Evolutionary conservation across 2,797 vertebrate genomes (phyloP).

Genomic region (Onychomys torridus): DNA sequence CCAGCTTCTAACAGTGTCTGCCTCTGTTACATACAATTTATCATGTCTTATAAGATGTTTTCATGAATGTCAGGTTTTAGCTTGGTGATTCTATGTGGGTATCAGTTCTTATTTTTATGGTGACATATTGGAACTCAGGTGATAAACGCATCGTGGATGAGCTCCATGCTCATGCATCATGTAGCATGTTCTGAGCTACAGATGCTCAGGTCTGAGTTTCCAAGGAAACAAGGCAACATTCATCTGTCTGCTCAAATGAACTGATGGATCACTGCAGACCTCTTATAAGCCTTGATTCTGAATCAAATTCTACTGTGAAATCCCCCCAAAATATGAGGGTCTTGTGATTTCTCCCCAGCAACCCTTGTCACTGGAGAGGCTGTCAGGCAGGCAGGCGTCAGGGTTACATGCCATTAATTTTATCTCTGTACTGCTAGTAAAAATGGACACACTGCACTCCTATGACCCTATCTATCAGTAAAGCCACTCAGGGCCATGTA

Average conservation of each 20-base stretch:
- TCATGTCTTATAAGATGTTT: neutral
- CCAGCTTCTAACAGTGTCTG: neutral
- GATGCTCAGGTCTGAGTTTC: conserved; percentile 83
- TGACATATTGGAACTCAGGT: conserved; percentile 74
- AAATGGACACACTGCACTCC: neutral
- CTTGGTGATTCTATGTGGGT: neutral
- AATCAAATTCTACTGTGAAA: conserved; percentile 70
- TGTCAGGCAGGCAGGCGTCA: neutral
- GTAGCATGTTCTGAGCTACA: conserved; percentile 72
- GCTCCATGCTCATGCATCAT: conserved; percentile 77
- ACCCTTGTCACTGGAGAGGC: neutral
- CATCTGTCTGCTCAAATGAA: conserved; percentile 82
- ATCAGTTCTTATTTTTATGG: conserved; percentile 78
- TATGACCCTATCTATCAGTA: conserved; percentile 26
- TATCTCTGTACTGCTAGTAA: neutral
- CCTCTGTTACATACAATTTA: neutral
- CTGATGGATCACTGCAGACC: conserved; percentile 67
- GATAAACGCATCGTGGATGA: conserved; percentile 78
- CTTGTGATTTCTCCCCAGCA: conserved; percentile 41
- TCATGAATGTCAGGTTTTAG: neutral
- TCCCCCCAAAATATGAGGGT: conserved; percentile 52
- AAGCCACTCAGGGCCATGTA: conserved; percentile 40
- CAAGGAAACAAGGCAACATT: conserved; percentile 86
- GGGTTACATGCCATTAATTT: neutral
- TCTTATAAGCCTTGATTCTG: conserved; percentile 74